Evolutionary conservation across 1,140 invertebrate species (phyloP).

Genomic region (Aphaenogaster ashmeadi): DNA sequence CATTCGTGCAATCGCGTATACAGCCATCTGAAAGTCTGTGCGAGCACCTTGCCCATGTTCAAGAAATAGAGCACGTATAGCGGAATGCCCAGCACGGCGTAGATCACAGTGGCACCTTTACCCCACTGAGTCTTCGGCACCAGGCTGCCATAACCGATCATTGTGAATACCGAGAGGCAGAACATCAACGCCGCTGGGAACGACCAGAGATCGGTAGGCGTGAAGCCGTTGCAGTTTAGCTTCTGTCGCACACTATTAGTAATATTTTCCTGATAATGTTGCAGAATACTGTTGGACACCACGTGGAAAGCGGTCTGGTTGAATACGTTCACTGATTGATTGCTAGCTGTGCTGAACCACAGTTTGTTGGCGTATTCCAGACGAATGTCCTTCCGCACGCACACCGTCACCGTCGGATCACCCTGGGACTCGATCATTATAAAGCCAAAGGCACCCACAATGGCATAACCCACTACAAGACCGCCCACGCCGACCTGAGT

Average conservation of each 20-base stretch:
- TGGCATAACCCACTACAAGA: slow-evolving; percentile 97
- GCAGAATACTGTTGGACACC: slow-evolving; percentile 90
- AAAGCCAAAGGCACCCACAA: slow-evolving; percentile 97
- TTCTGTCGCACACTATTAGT: slow-evolving; percentile 89
- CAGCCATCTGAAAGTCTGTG: slow-evolving; percentile 91
- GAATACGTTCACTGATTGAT: slow-evolving; percentile 90
- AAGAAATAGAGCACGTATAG: slow-evolving; percentile 96
- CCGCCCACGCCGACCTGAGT: slow-evolving; percentile 98
- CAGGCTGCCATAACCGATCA: slow-evolving; percentile 98
- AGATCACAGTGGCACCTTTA: slow-evolving; percentile 96
- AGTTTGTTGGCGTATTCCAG: slow-evolving; percentile 88
- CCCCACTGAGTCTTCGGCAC: slow-evolving; percentile 96
- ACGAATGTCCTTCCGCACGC: slow-evolving; percentile 83
- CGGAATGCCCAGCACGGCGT: slow-evolving; percentile 98
- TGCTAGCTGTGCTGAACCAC: slow-evolving; percentile 91
- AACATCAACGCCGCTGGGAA: slow-evolving; percentile 96
- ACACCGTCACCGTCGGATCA: slow-evolving; percentile 80
- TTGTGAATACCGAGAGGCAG: slow-evolving; percentile 95
- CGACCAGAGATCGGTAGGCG: slow-evolving; percentile 92
- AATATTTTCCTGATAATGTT: slow-evolving; percentile 91
- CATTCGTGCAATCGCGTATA: slow-evolving; percentile 93
- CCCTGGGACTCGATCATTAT: slow-evolving; percentile 93
- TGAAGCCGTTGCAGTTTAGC: slow-evolving; percentile 88
- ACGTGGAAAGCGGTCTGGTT: slow-evolving; percentile 91
- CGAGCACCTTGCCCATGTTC: slow-evolving; percentile 95